A percentile compares a stretch with the other conserved stretches of the same genome.
Conservation (phyloP, 1,140 invertebrate species). For the Zaprionus kolodkinae region DNA sequence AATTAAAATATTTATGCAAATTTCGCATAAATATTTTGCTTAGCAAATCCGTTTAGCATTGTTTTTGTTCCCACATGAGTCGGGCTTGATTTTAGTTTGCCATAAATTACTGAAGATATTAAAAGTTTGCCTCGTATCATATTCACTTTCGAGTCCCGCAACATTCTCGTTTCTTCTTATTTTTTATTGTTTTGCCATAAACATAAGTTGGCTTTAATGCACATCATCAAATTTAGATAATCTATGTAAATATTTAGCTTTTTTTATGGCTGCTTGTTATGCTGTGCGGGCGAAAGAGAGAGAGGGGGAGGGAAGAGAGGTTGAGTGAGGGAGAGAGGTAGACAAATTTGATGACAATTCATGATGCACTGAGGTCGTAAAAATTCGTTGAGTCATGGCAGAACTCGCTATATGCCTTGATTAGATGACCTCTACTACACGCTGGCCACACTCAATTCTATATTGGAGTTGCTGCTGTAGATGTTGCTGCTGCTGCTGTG, state of each 20-base stretch:
- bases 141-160: not conserved
- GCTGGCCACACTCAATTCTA: conserved; percentile 30
- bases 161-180: not conserved
- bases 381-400: conserved; percentile 16
- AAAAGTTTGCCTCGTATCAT: not conserved
- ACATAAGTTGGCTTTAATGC: conserved; percentile 10
- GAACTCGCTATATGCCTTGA: conserved; percentile 11
- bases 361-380: not conserved
- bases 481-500: conserved; percentile 9
- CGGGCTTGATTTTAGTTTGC: conserved; percentile 9
- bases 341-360: conserved; percentile 13
- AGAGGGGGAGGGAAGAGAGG: too few relatives aligned
- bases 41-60: not conserved
- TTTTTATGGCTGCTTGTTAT: conserved; percentile 2
- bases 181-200: conserved; percentile 10
- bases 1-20: conserved; percentile 7
- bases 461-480: conserved; percentile 16
- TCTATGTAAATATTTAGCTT: conserved; percentile 26
- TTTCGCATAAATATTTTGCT: not conserved
- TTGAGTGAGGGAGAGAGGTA: not conserved
- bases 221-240: conserved; percentile 32
- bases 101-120: conserved; percentile 1
- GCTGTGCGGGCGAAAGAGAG: not conserved
- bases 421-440: conserved; percentile 35
- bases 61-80: not conserved